Conservation (phyloP, 2,888 invertebrate genomes). For the Chrysolina oricalcia region DNA sequence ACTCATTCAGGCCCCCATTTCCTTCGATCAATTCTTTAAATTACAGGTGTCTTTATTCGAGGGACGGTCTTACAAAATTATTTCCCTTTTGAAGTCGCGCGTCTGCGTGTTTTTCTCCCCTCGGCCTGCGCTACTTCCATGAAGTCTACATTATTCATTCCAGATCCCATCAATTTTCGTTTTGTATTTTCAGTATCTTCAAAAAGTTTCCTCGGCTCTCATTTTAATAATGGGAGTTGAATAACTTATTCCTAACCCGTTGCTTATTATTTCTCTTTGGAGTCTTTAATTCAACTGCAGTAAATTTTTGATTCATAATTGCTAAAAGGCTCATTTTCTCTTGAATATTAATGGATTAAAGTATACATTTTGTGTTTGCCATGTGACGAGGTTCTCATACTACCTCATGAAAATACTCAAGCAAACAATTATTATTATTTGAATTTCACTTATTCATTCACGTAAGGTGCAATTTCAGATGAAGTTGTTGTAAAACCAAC, state of each 20-base stretch:
- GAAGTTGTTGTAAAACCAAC: background rate
- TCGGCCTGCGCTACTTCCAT: constrained; percentile 63
- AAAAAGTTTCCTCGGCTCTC: constrained; percentile 48
- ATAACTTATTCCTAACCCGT: constrained; percentile 24
- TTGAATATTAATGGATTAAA: constrained; percentile 9
- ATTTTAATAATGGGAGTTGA: constrained; percentile 51
- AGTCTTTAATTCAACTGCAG: constrained; percentile 44
- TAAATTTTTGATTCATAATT: constrained; percentile 45
- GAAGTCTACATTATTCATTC: constrained; percentile 63
- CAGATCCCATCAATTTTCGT: constrained; percentile 65
- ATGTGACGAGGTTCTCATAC: constrained; percentile 7
- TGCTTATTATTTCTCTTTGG: constrained; percentile 41
- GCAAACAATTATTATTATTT: background rate
- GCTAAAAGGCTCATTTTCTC: constrained; percentile 15
- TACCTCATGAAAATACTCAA: background rate
- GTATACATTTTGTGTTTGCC: constrained; percentile 19
- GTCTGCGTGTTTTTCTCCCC: constrained; percentile 56
- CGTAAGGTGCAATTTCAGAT: background rate
- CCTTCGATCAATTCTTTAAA: constrained; percentile 43
- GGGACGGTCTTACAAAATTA: constrained; percentile 44
- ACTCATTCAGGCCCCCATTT: constrained; percentile 30
- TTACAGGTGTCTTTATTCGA: constrained; percentile 38
- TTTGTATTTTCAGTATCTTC: constrained; percentile 56
- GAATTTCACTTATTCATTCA: constrained; percentile 9
- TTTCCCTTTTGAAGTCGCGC: constrained; percentile 44